Evolutionary conservation across 2,888 invertebrate genomes (phyloP).

Genomic region (Acheta domesticus): DNA sequence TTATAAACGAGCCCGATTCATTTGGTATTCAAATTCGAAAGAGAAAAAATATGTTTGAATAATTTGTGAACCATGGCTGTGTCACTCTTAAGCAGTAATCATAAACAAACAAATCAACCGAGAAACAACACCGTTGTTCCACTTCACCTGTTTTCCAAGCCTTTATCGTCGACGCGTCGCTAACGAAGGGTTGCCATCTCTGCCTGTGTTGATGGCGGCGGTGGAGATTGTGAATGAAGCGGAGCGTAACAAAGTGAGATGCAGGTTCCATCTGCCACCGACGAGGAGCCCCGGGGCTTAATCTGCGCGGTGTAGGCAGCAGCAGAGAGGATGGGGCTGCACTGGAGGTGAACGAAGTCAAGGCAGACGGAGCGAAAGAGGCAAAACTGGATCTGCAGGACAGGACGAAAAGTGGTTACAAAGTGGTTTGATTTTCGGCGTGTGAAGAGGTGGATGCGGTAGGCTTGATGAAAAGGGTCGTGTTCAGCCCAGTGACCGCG

Average conservation of each 20-base stretch:
- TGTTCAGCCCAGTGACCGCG: too few species aligned
- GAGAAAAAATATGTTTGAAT: background rate
- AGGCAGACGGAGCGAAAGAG: too few species aligned
- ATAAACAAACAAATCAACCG: constrained; percentile 3
- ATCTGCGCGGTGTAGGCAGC: background rate
- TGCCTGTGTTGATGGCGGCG: too few species aligned
- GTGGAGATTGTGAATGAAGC: too few species aligned
- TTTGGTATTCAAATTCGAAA: background rate
- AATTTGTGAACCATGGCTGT: background rate
- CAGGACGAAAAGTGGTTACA: too few species aligned
- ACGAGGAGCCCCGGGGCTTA: background rate
- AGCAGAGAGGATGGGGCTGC: background rate
- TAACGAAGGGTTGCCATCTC: background rate
- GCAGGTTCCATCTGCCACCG: background rate
- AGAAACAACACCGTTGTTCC: background rate
- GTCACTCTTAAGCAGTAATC: background rate
- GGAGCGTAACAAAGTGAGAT: background rate
- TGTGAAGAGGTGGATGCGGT: too few species aligned
- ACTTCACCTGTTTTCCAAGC: background rate
- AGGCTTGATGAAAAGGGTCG: too few species aligned
- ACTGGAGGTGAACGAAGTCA: too few species aligned
- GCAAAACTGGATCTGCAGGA: too few species aligned
- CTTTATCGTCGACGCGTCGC: background rate
- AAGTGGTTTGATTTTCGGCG: too few species aligned
- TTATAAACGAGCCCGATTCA: background rate